Percentiles rank a stretch among this genome's conserved stretches.
Evolutionary conservation across 2,113 vertebrate species (phyloP).

Genomic region (Mungos mungo): DNA sequence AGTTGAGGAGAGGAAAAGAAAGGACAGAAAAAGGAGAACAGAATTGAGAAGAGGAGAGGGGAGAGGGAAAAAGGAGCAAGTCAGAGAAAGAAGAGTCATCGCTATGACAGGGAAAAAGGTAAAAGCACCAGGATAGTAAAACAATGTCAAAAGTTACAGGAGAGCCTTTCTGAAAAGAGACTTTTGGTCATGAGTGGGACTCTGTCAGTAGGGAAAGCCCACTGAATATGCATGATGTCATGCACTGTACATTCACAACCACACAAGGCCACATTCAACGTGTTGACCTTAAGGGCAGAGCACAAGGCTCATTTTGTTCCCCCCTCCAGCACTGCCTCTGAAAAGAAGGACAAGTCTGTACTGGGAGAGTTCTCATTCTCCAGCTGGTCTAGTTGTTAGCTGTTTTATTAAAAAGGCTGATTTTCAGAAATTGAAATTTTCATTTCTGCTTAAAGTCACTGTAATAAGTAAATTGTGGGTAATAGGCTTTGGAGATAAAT

Average conservation of each 20-base stretch:
- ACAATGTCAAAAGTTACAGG: background rate
- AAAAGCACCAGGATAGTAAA: background rate
- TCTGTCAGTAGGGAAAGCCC: background rate
- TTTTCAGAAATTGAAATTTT: slow-evolving; percentile 21
- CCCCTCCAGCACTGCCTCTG: background rate
- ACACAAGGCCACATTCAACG: slow-evolving; percentile 73
- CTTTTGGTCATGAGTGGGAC: background rate
- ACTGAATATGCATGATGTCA: slow-evolving; percentile 63
- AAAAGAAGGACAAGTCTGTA: slow-evolving; percentile 49
- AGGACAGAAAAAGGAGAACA: too few species aligned
- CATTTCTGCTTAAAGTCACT: background rate
- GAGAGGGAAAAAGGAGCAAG: background rate
- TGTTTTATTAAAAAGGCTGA: background rate
- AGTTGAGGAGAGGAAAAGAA: fast-evolving
- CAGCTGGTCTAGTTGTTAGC: slow-evolving; percentile 53
- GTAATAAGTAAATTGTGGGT: background rate
- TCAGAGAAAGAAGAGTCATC: background rate
- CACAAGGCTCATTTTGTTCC: slow-evolving; percentile 71
- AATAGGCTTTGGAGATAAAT: background rate
- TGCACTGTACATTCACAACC: slow-evolving; percentile 47
- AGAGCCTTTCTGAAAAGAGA: background rate
- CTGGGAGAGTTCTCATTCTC: slow-evolving; percentile 10
- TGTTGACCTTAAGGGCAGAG: slow-evolving; percentile 62
- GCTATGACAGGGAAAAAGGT: background rate
- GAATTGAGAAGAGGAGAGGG: background rate